Conservation (phyloP, 2,113 vertebrate species). For the Macroglossus sobrinus region DNA sequence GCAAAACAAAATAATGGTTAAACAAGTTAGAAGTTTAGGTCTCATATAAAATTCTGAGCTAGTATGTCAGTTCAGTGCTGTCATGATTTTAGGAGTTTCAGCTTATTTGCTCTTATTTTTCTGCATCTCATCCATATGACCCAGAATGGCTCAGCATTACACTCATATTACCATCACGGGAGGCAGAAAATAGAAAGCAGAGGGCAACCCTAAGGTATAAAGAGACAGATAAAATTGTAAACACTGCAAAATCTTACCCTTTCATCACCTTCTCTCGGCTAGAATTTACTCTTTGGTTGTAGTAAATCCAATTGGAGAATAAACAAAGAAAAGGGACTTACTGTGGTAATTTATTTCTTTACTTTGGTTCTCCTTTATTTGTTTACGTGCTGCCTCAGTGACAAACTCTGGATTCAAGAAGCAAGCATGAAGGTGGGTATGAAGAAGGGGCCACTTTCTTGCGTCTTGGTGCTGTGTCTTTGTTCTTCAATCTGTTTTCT, state of each 20-base stretch:
- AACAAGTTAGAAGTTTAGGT: neutral
- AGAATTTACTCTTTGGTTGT: neutral
- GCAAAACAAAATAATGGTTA: neutral
- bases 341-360: neutral
- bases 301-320: neutral
- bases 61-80: neutral
- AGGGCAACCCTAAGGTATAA: neutral
- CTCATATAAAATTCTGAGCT: neutral
- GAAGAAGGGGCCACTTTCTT: no score
- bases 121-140: neutral
- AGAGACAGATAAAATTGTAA: neutral
- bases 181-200: neutral
- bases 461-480: neutral
- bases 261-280: neutral
- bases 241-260: no score
- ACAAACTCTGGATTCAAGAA: neutral
- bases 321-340: neutral
- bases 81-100: neutral
- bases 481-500: neutral
- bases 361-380: no score
- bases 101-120: neutral
- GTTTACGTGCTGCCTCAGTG: neutral
- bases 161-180: neutral
- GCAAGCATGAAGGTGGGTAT: neutral
- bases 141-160: accelerated